These are phyloP conservation scores for Columba livia DNA, from an alignment of 2,113 vertebrate genomes.

Conservation along the genomic window DNA sequence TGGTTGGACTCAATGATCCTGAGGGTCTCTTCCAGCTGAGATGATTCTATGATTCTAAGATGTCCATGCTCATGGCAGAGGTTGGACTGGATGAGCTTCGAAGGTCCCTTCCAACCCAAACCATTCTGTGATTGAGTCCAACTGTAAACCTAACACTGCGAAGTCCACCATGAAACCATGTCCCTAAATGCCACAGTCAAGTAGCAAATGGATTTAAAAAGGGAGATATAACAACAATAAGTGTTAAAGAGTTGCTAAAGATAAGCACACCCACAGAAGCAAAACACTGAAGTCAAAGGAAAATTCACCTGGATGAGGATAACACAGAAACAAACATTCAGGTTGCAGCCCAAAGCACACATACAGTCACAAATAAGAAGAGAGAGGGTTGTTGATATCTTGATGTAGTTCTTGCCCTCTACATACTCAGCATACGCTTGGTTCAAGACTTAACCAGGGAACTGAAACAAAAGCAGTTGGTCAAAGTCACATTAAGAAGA, in stretches of 20 bases:
- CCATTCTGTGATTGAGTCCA: neutral
- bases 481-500: neutral
- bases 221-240: neutral
- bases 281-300: neutral
- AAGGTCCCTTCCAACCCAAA: too few relatives aligned
- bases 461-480: neutral
- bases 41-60: too few relatives aligned
- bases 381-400: neutral
- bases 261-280: neutral
- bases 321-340: neutral
- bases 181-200: too few relatives aligned
- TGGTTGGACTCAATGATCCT: too few relatives aligned
- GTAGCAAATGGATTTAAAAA: neutral
- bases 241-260: neutral
- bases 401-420: neutral
- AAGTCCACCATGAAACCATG: neutral
- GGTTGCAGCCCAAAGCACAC: neutral
- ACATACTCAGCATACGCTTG: rapidly evolving
- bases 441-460: neutral
- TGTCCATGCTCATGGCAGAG: too few relatives aligned
- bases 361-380: neutral
- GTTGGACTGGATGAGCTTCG: too few relatives aligned
- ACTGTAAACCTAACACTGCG: neutral
- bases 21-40: too few relatives aligned
- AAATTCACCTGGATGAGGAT: neutral